Conservation (phyloP, 2,797 vertebrate species). For the Gymnoscopelus microlampas region DNA sequence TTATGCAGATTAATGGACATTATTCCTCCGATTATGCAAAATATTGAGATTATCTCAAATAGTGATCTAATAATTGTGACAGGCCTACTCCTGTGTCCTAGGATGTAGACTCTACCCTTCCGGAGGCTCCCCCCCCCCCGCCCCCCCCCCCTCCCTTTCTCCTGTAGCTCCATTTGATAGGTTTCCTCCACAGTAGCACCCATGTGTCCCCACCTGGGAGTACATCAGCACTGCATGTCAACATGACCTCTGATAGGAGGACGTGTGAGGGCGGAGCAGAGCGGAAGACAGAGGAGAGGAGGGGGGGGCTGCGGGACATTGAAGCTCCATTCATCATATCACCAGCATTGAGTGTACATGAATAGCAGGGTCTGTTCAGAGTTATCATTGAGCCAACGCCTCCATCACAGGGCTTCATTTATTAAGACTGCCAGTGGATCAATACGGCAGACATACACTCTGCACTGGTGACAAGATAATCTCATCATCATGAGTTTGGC, state of each 20-base stretch:
- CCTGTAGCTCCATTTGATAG: constrained; percentile 52
- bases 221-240: constrained; percentile 68
- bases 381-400: constrained; percentile 70
- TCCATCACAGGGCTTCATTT: constrained; percentile 76
- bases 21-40: too few relatives aligned
- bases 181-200: constrained; percentile 58
- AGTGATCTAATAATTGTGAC: too few relatives aligned
- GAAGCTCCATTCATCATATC: constrained; percentile 71
- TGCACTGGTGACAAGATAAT: constrained; percentile 83
- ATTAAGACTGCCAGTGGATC: constrained; percentile 78
- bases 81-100: too few relatives aligned
- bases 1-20: too few relatives aligned
- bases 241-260: constrained; percentile 65
- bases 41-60: too few relatives aligned
- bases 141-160: constrained; percentile 4
- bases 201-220: constrained; percentile 69
- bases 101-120: too few relatives aligned
- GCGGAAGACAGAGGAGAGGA: background rate
- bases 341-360: constrained; percentile 58
- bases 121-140: constrained; percentile 16
- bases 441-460: constrained; percentile 76
- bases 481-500: constrained; percentile 83
- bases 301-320: constrained; percentile 19
- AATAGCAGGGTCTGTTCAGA: constrained; percentile 66
- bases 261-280: constrained; percentile 42